Percentiles rank a stretch among this genome's conserved stretches.
Evolutionary conservation across 2,797 vertebrate genomes (phyloP).

Genomic region (Taeniopygia guttata): DNA sequence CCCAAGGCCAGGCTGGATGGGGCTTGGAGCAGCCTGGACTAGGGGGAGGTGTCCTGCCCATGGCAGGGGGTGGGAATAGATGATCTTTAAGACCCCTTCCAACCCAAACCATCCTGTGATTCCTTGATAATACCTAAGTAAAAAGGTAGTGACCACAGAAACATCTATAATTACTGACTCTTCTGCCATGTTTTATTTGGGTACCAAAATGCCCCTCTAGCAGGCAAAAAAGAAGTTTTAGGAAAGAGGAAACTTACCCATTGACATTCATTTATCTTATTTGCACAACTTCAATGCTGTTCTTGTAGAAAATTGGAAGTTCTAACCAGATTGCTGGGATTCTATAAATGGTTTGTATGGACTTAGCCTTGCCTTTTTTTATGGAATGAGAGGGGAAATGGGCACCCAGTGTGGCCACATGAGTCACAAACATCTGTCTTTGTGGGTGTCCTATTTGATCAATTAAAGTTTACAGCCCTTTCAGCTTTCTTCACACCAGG

Average conservation of each 20-base stretch:
- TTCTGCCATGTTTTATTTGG: neutral
- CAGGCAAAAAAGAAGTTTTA: neutral
- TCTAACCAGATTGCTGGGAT: neutral
- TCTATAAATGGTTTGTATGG: neutral
- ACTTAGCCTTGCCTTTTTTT: neutral
- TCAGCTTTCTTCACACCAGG: neutral
- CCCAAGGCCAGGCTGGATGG: fast-evolving
- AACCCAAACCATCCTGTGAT: neutral
- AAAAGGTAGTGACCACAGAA: neutral
- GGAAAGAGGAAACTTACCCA: neutral
- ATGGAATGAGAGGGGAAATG: neutral
- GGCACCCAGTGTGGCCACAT: neutral
- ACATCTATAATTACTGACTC: neutral
- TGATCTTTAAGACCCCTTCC: neutral
- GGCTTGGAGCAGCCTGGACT: neutral
- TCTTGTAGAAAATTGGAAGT: neutral
- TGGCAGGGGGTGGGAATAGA: fast-evolving
- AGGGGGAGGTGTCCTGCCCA: neutral
- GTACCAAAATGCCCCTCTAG: neutral
- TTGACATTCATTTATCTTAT: neutral
- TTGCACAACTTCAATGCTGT: neutral
- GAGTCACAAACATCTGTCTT: conserved; percentile 3
- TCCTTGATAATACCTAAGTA: neutral
- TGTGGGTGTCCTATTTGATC: neutral
- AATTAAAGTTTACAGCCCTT: neutral